Evolutionary conservation across 2,888 invertebrate genomes (phyloP).

Genomic region (Embidobia sp.): DNA sequence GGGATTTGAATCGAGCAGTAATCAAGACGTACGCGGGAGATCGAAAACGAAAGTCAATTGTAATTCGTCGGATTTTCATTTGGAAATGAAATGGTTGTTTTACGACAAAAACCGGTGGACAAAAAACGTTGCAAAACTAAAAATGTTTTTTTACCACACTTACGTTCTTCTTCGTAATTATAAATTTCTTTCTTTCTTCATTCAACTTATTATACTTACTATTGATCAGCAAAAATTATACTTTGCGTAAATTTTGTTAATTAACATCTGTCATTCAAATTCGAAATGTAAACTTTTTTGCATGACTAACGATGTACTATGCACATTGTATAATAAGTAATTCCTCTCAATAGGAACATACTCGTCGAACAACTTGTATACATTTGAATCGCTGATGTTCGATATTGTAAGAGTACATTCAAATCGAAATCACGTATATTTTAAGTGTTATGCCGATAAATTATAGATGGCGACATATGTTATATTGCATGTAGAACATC

Average conservation of each 20-base stretch:
- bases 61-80: slow-evolving; percentile 6
- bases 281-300: not conserved
- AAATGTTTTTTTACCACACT: no score
- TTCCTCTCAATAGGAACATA: slow-evolving; percentile 32
- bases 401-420: slow-evolving; percentile 37
- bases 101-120: no score
- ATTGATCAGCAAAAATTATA: no score
- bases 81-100: not conserved
- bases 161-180: no score
- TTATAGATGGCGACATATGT: slow-evolving; percentile 39
- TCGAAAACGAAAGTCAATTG: slow-evolving; percentile 31
- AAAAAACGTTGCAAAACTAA: no score
- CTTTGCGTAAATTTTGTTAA: no score
- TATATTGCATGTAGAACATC: slow-evolving; percentile 24
- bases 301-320: not conserved
- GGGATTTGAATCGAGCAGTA: not conserved
- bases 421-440: slow-evolving; percentile 41
- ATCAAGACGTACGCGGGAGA: slow-evolving; percentile 1
- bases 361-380: slow-evolving; percentile 16
- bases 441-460: slow-evolving; percentile 40
- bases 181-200: no score
- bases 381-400: slow-evolving; percentile 37
- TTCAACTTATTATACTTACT: no score
- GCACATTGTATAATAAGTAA: slow-evolving; percentile 25
- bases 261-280: not conserved